These are phyloP conservation scores for Callithrix jacchus DNA, from an alignment of 2,113 vertebrate genomes.

Conservation along the genomic window DNA sequence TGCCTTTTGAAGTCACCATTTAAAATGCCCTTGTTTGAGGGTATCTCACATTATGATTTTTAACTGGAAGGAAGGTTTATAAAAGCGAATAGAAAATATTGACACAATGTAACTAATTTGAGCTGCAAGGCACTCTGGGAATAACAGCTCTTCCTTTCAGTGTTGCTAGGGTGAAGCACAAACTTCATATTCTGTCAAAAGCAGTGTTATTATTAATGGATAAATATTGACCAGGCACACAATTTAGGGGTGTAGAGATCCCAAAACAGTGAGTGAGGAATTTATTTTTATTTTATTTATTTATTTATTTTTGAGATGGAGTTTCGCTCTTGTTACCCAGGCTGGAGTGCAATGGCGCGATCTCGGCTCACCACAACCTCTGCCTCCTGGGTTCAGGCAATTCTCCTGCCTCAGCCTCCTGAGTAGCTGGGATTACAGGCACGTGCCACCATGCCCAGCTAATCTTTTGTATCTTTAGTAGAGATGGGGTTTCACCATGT, in stretches of 20 bases:
- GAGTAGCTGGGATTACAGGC: no score
- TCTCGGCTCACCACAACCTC: no score
- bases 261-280: not conserved
- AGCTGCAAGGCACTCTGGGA: not conserved
- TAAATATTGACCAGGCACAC: not conserved
- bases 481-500: no score
- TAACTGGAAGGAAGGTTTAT: not conserved
- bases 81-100: not conserved
- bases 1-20: not conserved
- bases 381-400: no score
- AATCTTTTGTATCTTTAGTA: no score
- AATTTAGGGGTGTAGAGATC: accelerated
- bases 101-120: not conserved
- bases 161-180: not conserved
- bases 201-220: not conserved
- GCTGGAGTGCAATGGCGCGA: no score
- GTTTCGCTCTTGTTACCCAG: no score
- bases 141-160: not conserved
- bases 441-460: no score
- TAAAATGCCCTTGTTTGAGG: not conserved
- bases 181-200: not conserved
- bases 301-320: no score
- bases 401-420: no score
- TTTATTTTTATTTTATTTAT: not conserved
- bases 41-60: not conserved